Conservation (phyloP, 2,113 vertebrate species). For the Hippocampus zosterae region DNA sequence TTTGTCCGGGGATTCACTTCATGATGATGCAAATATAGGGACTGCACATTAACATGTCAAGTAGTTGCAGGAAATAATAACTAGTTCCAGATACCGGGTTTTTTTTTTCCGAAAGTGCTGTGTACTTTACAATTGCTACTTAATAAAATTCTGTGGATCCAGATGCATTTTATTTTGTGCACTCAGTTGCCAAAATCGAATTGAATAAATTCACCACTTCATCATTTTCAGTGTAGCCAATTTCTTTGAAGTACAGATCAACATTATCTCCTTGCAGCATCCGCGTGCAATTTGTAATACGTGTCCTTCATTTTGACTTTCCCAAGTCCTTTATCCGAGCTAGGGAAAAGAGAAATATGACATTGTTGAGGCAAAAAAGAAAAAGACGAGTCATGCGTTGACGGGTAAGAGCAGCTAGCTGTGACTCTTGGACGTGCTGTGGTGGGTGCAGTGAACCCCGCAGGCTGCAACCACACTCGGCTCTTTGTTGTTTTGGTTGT, state of each 20-base stretch:
- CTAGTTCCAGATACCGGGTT: no score
- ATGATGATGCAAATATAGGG: no score
- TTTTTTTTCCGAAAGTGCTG: no score
- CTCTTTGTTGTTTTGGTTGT: conserved; percentile 77
- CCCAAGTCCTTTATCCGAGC: conserved; percentile 27
- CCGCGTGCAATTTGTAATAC: conserved; percentile 23
- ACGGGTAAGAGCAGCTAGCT: conserved; percentile 66
- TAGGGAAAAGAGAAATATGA: conserved; percentile 16
- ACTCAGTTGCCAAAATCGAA: no score
- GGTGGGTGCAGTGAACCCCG: conserved; percentile 71
- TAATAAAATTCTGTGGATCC: no score
- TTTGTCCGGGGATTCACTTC: not conserved
- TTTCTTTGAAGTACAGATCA: not conserved
- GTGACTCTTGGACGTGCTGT: conserved; percentile 74
- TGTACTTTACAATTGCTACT: no score
- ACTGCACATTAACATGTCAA: no score
- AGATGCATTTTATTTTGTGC: no score
- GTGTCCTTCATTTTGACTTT: conserved; percentile 50
- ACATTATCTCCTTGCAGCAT: not conserved
- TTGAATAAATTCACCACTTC: no score
- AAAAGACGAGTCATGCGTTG: conserved; percentile 58
- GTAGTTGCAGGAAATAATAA: no score
- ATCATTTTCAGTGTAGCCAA: no score
- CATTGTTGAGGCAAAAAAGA: conserved; percentile 23
- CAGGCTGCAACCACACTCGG: conserved; percentile 74